Evolutionary conservation across 2,888 invertebrate genomes (phyloP).

Genomic region (Apomyelois bistriatella): DNA sequence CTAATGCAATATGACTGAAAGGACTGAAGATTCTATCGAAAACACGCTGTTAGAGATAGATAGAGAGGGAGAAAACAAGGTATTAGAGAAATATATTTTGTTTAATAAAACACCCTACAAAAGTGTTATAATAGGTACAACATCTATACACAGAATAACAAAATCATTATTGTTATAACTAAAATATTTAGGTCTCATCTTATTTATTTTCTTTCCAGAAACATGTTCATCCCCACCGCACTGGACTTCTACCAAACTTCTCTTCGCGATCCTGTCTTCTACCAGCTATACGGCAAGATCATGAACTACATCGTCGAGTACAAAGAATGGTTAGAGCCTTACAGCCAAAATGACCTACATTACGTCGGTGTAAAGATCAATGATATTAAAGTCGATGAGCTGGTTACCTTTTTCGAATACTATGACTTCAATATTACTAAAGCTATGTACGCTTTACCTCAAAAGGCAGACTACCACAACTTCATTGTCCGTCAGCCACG

Average conservation of each 20-base stretch:
- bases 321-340: constrained; percentile 79
- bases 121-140: too few relatives aligned
- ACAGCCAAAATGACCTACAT: constrained; percentile 76
- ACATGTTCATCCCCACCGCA: constrained; percentile 74
- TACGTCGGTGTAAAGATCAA: constrained; percentile 82
- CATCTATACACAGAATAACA: too few relatives aligned
- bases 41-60: too few relatives aligned
- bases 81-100: too few relatives aligned
- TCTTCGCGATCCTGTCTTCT: constrained; percentile 86
- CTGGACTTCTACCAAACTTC: constrained; percentile 83
- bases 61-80: too few relatives aligned
- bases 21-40: too few relatives aligned
- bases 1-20: too few relatives aligned
- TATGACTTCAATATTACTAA: constrained; percentile 82
- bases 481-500: constrained; percentile 84
- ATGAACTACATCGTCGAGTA: constrained; percentile 79
- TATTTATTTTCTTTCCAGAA: constrained; percentile 45
- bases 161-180: too few relatives aligned
- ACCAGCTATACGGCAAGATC: constrained; percentile 82
- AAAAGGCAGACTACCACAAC: constrained; percentile 52
- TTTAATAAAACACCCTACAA: too few relatives aligned
- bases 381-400: constrained; percentile 80
- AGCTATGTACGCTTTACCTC: constrained; percentile 49
- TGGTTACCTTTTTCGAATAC: constrained; percentile 84
- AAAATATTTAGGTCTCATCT: too few relatives aligned